A percentile compares a stretch with the other conserved stretches of the same genome.
phyloP scores from a whole-genome alignment of 2,113 vertebrate species.

The Myxocyprinus asiaticus region DNA sequence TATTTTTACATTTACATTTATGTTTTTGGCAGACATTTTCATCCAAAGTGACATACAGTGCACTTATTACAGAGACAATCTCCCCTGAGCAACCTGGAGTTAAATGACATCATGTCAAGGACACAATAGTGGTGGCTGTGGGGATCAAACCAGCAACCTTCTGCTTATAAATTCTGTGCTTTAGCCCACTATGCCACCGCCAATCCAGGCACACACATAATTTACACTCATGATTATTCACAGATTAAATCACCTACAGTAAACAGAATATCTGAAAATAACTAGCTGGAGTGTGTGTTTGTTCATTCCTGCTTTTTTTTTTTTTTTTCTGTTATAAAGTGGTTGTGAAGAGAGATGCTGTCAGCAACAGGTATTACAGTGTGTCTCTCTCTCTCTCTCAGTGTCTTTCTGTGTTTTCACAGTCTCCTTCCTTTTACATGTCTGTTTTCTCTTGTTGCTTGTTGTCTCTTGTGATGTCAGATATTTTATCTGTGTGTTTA shows the following conservation, averaged over 20 bases:
- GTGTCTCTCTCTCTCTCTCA: constrained; percentile 6
- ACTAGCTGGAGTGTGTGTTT: constrained; percentile 3
- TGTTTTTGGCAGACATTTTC: too few relatives aligned
- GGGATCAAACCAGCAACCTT: too few relatives aligned
- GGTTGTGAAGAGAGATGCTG: constrained; percentile 59
- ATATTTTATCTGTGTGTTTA: constrained; percentile 33
- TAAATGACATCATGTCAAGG: too few relatives aligned
- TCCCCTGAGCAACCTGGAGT: too few relatives aligned
- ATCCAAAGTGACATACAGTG: too few relatives aligned
- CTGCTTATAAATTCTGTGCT: too few relatives aligned
- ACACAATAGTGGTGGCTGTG: too few relatives aligned
- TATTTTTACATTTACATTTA: too few relatives aligned
- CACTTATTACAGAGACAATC: too few relatives aligned
- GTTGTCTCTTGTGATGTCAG: not conserved
- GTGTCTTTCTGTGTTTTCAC: not conserved
- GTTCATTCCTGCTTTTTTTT: not conserved
- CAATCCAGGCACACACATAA: not conserved
- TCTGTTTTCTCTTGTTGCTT: not conserved
- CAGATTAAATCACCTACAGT: constrained; percentile 14
- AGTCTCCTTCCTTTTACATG: not conserved
- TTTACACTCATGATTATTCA: constrained; percentile 7
- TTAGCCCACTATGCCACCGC: too few relatives aligned
- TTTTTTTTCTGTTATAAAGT: constrained; percentile 43
- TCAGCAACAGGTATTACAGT: constrained; percentile 59
- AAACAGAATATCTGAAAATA: constrained; percentile 23